Conservation (phyloP, 2,888 invertebrate species). For the Tachina lurida region DNA sequence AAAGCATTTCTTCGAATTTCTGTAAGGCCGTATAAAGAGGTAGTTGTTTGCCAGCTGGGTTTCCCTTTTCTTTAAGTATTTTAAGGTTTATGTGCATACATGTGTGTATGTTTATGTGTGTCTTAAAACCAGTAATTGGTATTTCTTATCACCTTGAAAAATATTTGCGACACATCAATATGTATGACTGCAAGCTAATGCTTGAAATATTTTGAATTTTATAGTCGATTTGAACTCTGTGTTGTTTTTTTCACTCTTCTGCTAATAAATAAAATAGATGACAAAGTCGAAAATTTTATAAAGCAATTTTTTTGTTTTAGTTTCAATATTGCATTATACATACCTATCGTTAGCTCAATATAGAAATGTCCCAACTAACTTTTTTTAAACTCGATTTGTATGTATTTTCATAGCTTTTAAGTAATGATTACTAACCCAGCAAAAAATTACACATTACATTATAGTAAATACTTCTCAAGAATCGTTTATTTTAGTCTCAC, state of each 20-base stretch:
- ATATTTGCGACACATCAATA: constrained; percentile 24
- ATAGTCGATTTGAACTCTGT: background rate
- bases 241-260: background rate
- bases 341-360: too few species aligned
- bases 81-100: background rate
- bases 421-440: too few species aligned
- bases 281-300: constrained; percentile 40
- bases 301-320: background rate
- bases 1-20: background rate
- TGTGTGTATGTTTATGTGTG: background rate
- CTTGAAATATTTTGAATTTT: constrained; percentile 9
- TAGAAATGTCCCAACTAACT: too few species aligned
- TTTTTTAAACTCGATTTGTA: background rate
- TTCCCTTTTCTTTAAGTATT: constrained; percentile 4
- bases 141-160: constrained; percentile 56
- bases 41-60: background rate
- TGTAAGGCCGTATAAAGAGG: background rate
- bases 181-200: background rate
- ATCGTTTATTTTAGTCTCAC: too few species aligned
- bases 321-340: too few species aligned
- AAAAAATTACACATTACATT: too few species aligned
- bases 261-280: constrained; percentile 13
- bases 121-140: background rate
- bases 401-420: too few species aligned
- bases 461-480: too few species aligned